Base-by-base conservation (phyloP, 2,113 vertebrate species). In the Psittacus erithacus region DNA sequence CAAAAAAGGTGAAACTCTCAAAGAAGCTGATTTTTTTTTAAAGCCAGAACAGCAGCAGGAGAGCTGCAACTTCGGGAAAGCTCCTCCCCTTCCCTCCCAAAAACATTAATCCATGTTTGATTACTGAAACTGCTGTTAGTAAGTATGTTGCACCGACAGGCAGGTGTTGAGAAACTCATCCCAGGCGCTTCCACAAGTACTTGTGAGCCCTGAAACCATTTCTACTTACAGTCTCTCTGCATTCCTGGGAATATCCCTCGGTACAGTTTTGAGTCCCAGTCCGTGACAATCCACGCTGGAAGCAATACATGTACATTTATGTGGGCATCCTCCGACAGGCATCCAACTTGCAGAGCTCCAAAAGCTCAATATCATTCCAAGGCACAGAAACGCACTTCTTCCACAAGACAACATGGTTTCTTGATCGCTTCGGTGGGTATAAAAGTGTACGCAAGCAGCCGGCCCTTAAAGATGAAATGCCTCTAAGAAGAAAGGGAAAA, bases 251-350 rank as follows among this genome's bases (percentile, higher is more conserved):
- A 99, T 98, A 93, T 99, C 99, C 96, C 98, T 98, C 24, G 99
- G 99, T 43, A 99, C 98, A 1, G 97, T 98, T 95, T 97, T 98
- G 92, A 99, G 98, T 93, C 99, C 99, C 89, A 99, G 98, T 95
- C 99, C 99, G 33, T 99, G 99, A 97, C 99, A 99, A 97, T 99
- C 99, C 98, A 99, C 99, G 97, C 98, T 99, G 85, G 99, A 98
- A 69, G 99, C 99, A 35, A 99, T 98, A 97, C 99, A 99, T 90
- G 99, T 99, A 98, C 99, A 99, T 97, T 99, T 99, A 96, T 98
- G 98, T 25, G 99, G 99, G 97, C 99, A 99, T 96, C 98, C 99
- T 93, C 97, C 96, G 77, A 98, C 98, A 31, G 98, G 97, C 77
- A 97, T 73, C 90, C 97, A 96, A 92, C 97, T 98, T 96, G 94